Conservation (phyloP, 2,797 vertebrate genomes). For the Dermochelys coriacea region DNA sequence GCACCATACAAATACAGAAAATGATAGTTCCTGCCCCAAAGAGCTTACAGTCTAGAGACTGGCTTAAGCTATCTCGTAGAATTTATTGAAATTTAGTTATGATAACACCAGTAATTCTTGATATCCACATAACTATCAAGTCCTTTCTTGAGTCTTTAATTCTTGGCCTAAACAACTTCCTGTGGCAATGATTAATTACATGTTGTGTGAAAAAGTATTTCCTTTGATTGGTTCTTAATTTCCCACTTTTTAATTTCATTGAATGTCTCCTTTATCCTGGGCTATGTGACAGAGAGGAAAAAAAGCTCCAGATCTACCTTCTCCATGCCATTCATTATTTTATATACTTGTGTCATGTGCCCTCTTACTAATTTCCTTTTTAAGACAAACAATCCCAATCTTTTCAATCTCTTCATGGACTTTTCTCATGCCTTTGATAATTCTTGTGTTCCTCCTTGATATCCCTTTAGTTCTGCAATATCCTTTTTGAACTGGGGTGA, state of each 20-base stretch:
- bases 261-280: neutral
- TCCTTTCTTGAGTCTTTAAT: neutral
- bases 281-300: neutral
- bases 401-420: neutral
- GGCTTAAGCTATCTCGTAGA: neutral
- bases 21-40: neutral
- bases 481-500: neutral
- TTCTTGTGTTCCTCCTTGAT: neutral
- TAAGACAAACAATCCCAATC: neutral
- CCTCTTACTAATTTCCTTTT: neutral
- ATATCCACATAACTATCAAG: neutral
- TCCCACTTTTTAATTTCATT: neutral
- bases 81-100: neutral
- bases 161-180: neutral
- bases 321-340: neutral
- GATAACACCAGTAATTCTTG: neutral
- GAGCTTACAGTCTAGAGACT: neutral
- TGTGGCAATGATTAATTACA: neutral
- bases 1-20: neutral
- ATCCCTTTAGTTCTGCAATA: constrained; percentile 22
- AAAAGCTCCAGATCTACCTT: neutral
- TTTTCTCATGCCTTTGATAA: neutral
- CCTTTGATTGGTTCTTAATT: neutral
- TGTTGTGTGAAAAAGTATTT: neutral
- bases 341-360: no score